phyloP scores from a whole-genome alignment of 1,140 invertebrate species.

The Alviniconcha marisindica region DNA sequence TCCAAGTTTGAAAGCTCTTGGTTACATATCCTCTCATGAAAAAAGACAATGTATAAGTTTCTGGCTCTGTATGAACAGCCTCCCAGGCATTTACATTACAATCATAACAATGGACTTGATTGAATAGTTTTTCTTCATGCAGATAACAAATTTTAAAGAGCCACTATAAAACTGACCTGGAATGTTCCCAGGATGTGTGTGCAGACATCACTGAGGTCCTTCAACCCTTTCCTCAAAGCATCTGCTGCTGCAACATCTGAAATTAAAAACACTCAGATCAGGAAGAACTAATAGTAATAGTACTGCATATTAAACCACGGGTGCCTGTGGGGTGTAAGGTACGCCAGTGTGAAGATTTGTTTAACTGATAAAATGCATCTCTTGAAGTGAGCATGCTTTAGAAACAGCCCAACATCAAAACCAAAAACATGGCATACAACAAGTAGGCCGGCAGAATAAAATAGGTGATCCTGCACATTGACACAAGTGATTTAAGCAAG shows the following conservation, averaged over 20 bases:
- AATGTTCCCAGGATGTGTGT: constrained; percentile 65
- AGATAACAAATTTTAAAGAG: no score
- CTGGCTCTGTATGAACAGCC: background rate
- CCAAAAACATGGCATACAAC: no score
- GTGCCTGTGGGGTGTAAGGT: background rate
- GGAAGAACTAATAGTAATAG: background rate
- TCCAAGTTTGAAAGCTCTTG: no score
- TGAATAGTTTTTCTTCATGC: no score
- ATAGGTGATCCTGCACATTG: no score
- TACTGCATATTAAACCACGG: background rate
- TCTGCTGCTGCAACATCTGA: constrained; percentile 56
- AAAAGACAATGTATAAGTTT: background rate
- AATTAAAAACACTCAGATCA: constrained; percentile 26
- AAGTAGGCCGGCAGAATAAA: no score
- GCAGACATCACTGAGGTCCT: constrained; percentile 61
- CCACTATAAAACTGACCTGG: constrained; percentile 62
- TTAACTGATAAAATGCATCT: background rate
- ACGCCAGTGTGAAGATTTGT: background rate
- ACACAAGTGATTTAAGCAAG: no score
- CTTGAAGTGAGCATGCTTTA: background rate
- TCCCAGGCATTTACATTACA: background rate
- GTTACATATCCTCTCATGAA: background rate
- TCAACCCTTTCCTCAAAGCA: constrained; percentile 63
- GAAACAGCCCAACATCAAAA: background rate
- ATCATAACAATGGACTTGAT: background rate